Evolutionary conservation across 2,888 invertebrate species (phyloP), one percentile per base, ranked within the genome.

Genomic region (Amiota minor): DNA sequence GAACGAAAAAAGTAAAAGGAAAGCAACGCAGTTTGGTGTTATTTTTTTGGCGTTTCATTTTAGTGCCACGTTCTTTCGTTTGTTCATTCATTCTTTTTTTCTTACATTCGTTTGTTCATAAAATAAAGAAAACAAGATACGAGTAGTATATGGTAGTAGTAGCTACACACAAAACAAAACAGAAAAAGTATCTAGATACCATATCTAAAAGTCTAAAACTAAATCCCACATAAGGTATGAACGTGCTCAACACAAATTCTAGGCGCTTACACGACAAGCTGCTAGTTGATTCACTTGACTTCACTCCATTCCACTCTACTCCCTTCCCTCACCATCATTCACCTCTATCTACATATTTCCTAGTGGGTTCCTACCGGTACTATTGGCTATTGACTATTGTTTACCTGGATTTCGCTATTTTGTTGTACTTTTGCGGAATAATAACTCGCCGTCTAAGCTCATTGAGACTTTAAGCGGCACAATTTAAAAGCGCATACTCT

Each of bases 231-330:
- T 85, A 85, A 85, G 86, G 79, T 84, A 79, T 78, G 81, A 86
- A 85, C 85, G 86, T 86, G 86, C 86, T 86, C 81, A 81, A 81
- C 85, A 82, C 82, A 83, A 86, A 86, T 85, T 84, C 83, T 80
- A 80, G 78, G 83, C 76, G 84, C 85, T 86, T 85, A 85, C 76
- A 74, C 56, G 62, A 46, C 67, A 35, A 62, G 53, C 70, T 73
- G 2, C 49, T 45, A 69, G 71, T 16, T 59, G 73, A 49, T 50
- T 71, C 55, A 8, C 46, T 16, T 53, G 11, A n/a, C 56, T 16
- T 20, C 10, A 16, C 56, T 56, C 18, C 6, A 16, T 16, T 50
- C 1, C 14, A 50, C 59, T 59, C 23, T 9, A 20, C 18, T n/a
- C 9, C 14, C 12, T 53, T 12, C 53, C 4, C 53, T 53, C 35